Evolutionary conservation across 2,888 invertebrate species (phyloP).

Genomic region (Periphyllus acericola): DNA sequence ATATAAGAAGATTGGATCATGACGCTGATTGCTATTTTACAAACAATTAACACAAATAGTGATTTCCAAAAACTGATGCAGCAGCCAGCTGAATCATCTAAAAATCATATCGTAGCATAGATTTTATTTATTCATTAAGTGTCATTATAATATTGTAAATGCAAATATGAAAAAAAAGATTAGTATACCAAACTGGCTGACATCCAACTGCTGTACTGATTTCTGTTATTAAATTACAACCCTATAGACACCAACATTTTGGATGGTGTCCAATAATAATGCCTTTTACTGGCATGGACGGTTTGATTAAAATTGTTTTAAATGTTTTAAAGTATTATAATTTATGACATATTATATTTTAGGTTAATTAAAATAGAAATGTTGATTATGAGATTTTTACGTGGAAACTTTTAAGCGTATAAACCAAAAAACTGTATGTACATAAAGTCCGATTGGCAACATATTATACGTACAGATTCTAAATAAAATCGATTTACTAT

Average conservation of each 20-base stretch:
- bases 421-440: background rate
- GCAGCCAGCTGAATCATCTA: background rate
- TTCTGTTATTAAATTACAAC: conserved; percentile 32
- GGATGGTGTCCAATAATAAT: background rate
- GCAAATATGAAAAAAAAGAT: background rate
- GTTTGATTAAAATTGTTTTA: conserved; percentile 3
- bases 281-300: background rate
- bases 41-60: background rate
- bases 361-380: background rate
- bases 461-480: background rate
- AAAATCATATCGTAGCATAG: background rate
- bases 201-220: background rate
- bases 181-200: background rate
- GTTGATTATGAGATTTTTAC: background rate
- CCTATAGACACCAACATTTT: background rate
- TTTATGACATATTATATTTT: background rate
- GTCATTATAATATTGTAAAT: too few relatives aligned
- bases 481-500: background rate
- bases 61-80: background rate
- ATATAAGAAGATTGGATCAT: too few relatives aligned
- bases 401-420: background rate
- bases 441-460: background rate
- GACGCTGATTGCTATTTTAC: background rate
- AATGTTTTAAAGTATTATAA: background rate
- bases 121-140: too few relatives aligned